Percentiles rank a stretch among this genome's conserved stretches.
These are phyloP conservation scores for Coelopa pilipes DNA, from an alignment of 2,888 invertebrate species.

Conservation along the genomic window DNA sequence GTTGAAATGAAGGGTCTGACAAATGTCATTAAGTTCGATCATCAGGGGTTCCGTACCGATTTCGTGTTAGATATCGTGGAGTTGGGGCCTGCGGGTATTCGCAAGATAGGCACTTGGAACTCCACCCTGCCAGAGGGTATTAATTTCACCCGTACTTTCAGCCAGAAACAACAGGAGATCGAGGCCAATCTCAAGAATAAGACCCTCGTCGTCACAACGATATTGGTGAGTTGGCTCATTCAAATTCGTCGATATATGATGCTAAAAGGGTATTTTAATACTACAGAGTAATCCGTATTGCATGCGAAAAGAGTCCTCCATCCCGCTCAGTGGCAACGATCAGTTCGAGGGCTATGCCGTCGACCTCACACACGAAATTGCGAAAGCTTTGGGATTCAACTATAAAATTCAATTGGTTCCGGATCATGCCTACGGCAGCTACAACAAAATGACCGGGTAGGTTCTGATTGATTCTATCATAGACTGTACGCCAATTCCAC, in stretches of 20 bases:
- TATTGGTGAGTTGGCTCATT: conserved; percentile 76
- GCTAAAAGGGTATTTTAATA: background rate
- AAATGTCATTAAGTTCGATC: conserved; percentile 92
- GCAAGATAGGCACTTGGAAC: conserved; percentile 90
- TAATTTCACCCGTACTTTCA: conserved; percentile 86
- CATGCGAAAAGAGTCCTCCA: conserved; percentile 90
- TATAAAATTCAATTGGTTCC: conserved; percentile 87
- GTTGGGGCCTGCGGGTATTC: conserved; percentile 83
- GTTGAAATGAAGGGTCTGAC: conserved; percentile 94
- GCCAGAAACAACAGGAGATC: conserved; percentile 87
- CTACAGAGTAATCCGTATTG: conserved; percentile 93
- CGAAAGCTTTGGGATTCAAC: conserved; percentile 86
- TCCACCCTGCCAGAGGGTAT: conserved; percentile 80
- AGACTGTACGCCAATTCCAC: background rate
- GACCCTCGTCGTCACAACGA: conserved; percentile 89
- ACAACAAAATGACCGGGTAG: conserved; percentile 76
- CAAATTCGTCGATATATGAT: background rate
- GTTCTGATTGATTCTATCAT: background rate
- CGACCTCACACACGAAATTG: conserved; percentile 93
- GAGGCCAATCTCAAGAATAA: conserved; percentile 92
- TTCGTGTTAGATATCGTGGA: conserved; percentile 93
- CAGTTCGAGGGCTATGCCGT: conserved; percentile 95
- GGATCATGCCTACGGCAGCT: conserved; percentile 86
- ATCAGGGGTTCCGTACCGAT: conserved; percentile 91
- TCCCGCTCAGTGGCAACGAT: conserved; percentile 86